phyloP scores from a whole-genome alignment of 2,888 invertebrate species.

The Drosophila siamana region DNA sequence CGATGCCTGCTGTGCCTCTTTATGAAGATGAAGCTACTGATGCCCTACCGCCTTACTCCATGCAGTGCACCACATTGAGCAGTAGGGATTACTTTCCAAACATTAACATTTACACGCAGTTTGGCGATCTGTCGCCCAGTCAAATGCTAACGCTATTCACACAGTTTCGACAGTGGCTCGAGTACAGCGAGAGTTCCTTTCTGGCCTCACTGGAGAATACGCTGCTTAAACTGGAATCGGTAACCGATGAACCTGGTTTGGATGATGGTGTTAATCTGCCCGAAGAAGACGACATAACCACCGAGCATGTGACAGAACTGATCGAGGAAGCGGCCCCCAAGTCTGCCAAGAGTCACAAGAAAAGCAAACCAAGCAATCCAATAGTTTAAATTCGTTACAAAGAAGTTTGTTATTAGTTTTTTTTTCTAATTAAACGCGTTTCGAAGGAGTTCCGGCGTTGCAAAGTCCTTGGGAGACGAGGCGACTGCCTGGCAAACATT shows the following conservation, averaged over 20 bases:
- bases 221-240: constrained; percentile 86
- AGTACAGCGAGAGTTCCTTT: constrained; percentile 89
- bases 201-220: constrained; percentile 88
- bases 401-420: constrained; percentile 38
- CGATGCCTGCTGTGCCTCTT: constrained; percentile 33
- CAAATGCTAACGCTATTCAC: constrained; percentile 89
- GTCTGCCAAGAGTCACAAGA: constrained; percentile 34
- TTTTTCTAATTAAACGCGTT: constrained; percentile 31
- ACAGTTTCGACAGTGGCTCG: constrained; percentile 87
- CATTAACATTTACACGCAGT: constrained; percentile 90
- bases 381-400: constrained; percentile 23
- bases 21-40: constrained; percentile 60
- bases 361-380: constrained; percentile 25
- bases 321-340: constrained; percentile 26
- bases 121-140: constrained; percentile 88
- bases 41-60: constrained; percentile 77
- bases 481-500: constrained; percentile 79
- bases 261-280: constrained; percentile 69
- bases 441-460: constrained; percentile 22
- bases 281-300: constrained; percentile 80
- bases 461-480: constrained; percentile 75
- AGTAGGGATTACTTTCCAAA: constrained; percentile 85
- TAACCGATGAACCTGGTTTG: constrained; percentile 79
- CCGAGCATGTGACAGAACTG: constrained; percentile 50
- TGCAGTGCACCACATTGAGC: constrained; percentile 75